Evolutionary conservation across 2,888 invertebrate species (phyloP).

Genomic region (Perizoma affinitatum): DNA sequence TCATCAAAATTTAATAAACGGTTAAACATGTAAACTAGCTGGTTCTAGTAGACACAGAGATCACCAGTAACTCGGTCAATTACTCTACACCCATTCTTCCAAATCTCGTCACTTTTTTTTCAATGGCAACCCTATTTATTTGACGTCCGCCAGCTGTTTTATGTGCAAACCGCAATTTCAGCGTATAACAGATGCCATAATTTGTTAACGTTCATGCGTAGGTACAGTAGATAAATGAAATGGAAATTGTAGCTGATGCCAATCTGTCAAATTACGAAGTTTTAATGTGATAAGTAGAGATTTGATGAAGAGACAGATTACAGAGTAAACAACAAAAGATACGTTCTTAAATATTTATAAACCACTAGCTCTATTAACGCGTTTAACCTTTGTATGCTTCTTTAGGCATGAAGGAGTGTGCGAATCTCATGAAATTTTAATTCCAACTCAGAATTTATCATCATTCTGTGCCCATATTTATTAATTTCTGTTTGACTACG

Average conservation of each 20-base stretch:
- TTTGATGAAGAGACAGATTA: not conserved
- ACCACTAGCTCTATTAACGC: too few relatives aligned
- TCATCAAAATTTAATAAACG: too few relatives aligned
- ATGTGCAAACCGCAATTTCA: slow-evolving; percentile 28
- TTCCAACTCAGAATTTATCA: slow-evolving; percentile 15
- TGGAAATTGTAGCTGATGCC: slow-evolving; percentile 6
- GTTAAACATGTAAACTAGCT: too few relatives aligned
- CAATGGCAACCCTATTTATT: slow-evolving; percentile 24
- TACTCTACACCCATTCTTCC: slow-evolving; percentile 7
- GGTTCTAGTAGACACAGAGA: too few relatives aligned
- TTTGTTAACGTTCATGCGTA: slow-evolving; percentile 30
- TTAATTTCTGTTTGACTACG: slow-evolving; percentile 22
- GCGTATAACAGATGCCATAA: slow-evolving; percentile 23
- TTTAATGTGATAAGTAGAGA: not conserved
- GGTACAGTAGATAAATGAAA: slow-evolving; percentile 5
- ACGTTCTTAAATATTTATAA: too few relatives aligned
- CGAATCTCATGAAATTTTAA: not conserved
- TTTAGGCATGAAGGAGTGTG: too few relatives aligned
- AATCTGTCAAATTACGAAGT: not conserved
- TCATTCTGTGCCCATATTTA: slow-evolving; percentile 19
- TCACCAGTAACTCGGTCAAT: not conserved
- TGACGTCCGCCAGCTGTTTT: slow-evolving; percentile 30
- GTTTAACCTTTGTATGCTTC: too few relatives aligned
- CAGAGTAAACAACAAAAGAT: too few relatives aligned
- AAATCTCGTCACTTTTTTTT: not conserved